Evolutionary conservation across 2,113 vertebrate genomes (phyloP).

Genomic region (Eptatretus burgeri): DNA sequence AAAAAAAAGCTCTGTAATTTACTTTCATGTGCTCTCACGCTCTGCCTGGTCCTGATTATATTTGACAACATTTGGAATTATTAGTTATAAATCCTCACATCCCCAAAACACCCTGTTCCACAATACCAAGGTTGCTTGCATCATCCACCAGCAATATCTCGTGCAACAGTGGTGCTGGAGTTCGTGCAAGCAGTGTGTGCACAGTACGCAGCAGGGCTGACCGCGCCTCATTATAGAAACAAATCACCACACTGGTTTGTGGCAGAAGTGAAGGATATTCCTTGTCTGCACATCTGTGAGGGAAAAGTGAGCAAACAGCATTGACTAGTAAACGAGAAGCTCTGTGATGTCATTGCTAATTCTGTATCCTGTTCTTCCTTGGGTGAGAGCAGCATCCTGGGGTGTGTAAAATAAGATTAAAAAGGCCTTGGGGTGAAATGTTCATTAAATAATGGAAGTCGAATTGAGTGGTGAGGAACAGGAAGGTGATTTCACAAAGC

Average conservation of each 20-base stretch:
- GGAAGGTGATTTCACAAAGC: too few species aligned
- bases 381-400: too few species aligned
- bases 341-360: too few species aligned
- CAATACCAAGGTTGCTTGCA: conserved; percentile 38
- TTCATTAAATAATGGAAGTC: too few species aligned
- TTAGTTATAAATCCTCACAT: conserved; percentile 11
- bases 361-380: too few species aligned
- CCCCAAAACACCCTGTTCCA: conserved; percentile 9
- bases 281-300: conserved; percentile 33
- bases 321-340: too few species aligned
- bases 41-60: not conserved
- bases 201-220: conserved; percentile 64
- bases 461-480: too few species aligned
- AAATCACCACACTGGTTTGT: conserved; percentile 48
- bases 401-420: too few species aligned
- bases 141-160: conserved; percentile 79
- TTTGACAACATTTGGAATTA: not conserved
- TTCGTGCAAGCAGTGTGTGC: conserved; percentile 57
- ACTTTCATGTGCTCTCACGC: too few species aligned
- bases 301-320: not conserved
- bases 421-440: too few species aligned
- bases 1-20: too few species aligned
- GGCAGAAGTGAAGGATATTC: conserved; percentile 32
- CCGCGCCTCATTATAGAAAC: conserved; percentile 81
- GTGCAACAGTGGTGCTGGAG: conserved; percentile 35